phyloP scores from a whole-genome alignment of 2,113 vertebrate genomes.

The Xenotilapia longispinis region DNA sequence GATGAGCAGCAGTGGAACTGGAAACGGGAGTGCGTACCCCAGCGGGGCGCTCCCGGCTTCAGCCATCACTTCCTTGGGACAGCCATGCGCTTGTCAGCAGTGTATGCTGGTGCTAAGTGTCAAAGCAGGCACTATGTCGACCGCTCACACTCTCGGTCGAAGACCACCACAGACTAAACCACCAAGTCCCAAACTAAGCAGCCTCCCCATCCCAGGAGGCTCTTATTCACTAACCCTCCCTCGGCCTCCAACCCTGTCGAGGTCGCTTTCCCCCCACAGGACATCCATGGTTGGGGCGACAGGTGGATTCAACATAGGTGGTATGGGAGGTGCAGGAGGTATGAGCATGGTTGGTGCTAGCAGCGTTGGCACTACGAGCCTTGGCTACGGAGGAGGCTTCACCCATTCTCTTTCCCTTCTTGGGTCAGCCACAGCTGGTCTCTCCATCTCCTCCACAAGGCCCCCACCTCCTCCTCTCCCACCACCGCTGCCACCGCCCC shows the following conservation, averaged over 20 bases:
- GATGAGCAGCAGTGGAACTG: slow-evolving; percentile 51
- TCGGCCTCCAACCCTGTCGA: slow-evolving; percentile 61
- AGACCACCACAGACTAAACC: slow-evolving; percentile 66
- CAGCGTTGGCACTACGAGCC: background rate
- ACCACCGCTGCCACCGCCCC: slow-evolving; percentile 62
- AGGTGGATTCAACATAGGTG: slow-evolving; percentile 36
- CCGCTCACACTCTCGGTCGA: slow-evolving; percentile 70
- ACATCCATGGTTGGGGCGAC: slow-evolving; percentile 58
- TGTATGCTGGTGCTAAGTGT: slow-evolving; percentile 87
- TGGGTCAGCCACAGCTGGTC: slow-evolving; percentile 63
- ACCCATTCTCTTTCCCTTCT: slow-evolving; percentile 52
- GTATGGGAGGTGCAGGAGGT: slow-evolving; percentile 36
- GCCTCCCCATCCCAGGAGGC: slow-evolving; percentile 43
- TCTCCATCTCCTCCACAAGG: slow-evolving; percentile 68
- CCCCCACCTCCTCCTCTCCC: slow-evolving; percentile 71
- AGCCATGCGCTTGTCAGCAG: slow-evolving; percentile 86
- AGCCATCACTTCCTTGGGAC: slow-evolving; percentile 71
- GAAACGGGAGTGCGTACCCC: slow-evolving; percentile 71
- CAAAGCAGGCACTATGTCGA: slow-evolving; percentile 67
- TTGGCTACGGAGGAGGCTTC: slow-evolving; percentile 42
- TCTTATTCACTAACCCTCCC: slow-evolving; percentile 72
- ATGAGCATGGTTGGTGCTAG: slow-evolving; percentile 11
- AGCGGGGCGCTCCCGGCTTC: slow-evolving; percentile 72
- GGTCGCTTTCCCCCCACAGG: slow-evolving; percentile 66
- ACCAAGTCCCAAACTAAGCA: slow-evolving; percentile 65